phyloP scores from a whole-genome alignment of 2,888 invertebrate species.

The Phyllotreta striolata region DNA sequence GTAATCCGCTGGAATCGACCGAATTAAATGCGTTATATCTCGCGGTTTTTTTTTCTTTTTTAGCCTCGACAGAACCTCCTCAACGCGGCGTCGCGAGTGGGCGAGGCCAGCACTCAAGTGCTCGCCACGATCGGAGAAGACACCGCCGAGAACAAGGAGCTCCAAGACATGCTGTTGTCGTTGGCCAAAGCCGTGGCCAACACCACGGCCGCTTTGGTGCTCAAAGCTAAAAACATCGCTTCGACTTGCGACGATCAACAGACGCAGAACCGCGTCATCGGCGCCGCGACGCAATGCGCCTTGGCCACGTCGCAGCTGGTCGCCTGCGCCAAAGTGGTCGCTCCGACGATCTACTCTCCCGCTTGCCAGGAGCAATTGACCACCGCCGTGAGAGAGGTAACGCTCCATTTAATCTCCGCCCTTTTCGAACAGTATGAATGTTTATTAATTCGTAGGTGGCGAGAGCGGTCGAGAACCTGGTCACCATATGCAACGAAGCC shows the following conservation, averaged over 20 bases:
- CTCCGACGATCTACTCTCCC: conserved; percentile 81
- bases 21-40: too few species aligned
- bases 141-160: conserved; percentile 82
- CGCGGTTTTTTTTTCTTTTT: too few species aligned
- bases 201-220: conserved; percentile 94
- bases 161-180: conserved; percentile 88
- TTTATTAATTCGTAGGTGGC: conserved; percentile 76
- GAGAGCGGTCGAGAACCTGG: conserved; percentile 87
- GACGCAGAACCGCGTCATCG: conserved; percentile 86
- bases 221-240: conserved; percentile 96
- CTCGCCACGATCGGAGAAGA: conserved; percentile 93
- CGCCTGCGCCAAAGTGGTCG: conserved; percentile 94
- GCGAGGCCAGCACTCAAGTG: conserved; percentile 95
- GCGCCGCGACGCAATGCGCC: conserved; percentile 96
- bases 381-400: conserved; percentile 82
- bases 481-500: conserved; percentile 80
- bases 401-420: too few species aligned
- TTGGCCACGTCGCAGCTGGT: conserved; percentile 97
- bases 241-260: conserved; percentile 84
- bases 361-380: conserved; percentile 91
- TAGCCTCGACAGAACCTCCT: conserved; percentile 87
- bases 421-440: too few species aligned
- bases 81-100: conserved; percentile 94
- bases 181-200: conserved; percentile 98
- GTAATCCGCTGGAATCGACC: too few species aligned